Conservation (phyloP, 2,888 invertebrate species). For the Leptinotarsa tumamoca region DNA sequence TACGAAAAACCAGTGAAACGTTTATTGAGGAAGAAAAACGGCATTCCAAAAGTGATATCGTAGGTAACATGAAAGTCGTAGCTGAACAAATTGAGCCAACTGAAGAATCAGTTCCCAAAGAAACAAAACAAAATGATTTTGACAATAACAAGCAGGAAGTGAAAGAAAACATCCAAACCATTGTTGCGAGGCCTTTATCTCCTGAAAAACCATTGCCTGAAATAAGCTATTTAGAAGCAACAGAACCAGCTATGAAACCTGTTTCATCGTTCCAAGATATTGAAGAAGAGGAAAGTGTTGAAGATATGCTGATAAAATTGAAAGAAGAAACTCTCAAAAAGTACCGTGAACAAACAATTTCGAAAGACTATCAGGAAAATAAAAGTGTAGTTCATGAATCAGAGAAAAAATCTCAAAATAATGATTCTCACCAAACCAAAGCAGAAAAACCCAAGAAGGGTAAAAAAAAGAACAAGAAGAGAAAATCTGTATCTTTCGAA, state of each 20-base stretch:
- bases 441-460: slow-evolving; percentile 40
- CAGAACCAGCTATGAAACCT: slow-evolving; percentile 11
- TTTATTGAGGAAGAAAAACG: slow-evolving; percentile 1
- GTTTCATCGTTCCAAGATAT: neutral
- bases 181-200: slow-evolving; percentile 36
- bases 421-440: slow-evolving; percentile 9
- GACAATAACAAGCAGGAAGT: slow-evolving; percentile 7
- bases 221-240: slow-evolving; percentile 41
- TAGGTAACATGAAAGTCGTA: neutral
- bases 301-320: slow-evolving; percentile 30
- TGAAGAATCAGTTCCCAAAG: neutral
- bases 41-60: neutral
- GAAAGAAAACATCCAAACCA: slow-evolving; percentile 20
- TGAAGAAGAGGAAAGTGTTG: slow-evolving; percentile 13
- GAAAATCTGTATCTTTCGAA: slow-evolving; percentile 62
- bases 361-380: slow-evolving; percentile 6
- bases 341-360: slow-evolving; percentile 28
- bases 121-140: neutral
- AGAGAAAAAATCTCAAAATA: slow-evolving; percentile 14
- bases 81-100: neutral
- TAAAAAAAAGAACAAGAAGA: slow-evolving; percentile 53
- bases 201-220: slow-evolving; percentile 45
- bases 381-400: neutral
- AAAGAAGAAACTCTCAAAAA: slow-evolving; percentile 40
- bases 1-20: neutral